These are phyloP conservation scores for Mastomys natalensis DNA, from an alignment of 2,113 vertebrate genomes.

Conservation along the genomic window DNA sequence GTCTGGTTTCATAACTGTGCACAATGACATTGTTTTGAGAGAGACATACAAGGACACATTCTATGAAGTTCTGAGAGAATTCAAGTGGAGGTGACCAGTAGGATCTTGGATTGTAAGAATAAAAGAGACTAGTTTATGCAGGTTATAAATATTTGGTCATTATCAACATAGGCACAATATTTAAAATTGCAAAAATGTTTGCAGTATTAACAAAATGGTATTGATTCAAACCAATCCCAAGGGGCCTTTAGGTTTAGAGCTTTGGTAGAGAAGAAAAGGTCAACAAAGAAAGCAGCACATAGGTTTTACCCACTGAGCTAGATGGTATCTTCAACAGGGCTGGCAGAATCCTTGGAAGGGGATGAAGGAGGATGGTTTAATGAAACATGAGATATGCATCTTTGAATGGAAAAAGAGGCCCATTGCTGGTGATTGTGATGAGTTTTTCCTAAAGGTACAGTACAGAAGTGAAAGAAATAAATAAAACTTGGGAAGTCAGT, in stretches of 20 bases:
- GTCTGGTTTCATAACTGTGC: background rate
- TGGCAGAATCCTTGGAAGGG: background rate
- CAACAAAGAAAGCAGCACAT: background rate
- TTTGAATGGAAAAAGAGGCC: background rate
- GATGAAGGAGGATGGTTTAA: background rate
- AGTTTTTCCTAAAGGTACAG: background rate
- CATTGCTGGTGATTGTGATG: background rate
- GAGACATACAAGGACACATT: background rate
- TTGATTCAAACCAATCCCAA: background rate
- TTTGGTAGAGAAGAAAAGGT: background rate
- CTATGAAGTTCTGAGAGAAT: background rate
- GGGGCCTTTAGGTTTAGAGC: background rate
- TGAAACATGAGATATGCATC: background rate
- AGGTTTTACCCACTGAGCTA: background rate
- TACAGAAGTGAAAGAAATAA: background rate
- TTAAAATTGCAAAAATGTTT: background rate
- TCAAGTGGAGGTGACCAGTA: background rate
- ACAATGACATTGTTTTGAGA: background rate
- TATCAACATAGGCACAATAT: background rate
- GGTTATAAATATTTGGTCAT: background rate
- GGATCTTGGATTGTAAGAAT: background rate
- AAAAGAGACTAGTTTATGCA: background rate
- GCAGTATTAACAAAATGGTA: background rate
- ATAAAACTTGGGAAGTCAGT: background rate
- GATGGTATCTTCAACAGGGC: background rate